A percentile compares a stretch with the other conserved stretches of the same genome.
These are phyloP conservation scores for Trichoplusia ni DNA, from an alignment of 1,140 invertebrate species.

Conservation along the genomic window DNA sequence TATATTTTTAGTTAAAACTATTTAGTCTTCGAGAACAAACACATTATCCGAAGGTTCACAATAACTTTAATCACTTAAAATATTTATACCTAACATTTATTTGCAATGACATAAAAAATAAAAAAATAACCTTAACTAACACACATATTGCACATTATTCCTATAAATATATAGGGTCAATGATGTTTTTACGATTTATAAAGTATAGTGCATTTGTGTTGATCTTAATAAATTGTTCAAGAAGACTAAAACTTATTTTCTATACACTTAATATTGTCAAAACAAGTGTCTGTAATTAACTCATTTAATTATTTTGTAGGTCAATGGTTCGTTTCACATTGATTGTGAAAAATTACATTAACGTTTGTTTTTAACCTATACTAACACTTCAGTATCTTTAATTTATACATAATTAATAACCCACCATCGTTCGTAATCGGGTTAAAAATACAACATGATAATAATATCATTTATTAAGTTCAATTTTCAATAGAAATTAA, in stretches of 20 bases:
- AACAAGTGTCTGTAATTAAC: too few relatives aligned
- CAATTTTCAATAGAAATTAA: too few relatives aligned
- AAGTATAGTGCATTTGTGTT: not conserved
- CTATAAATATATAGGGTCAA: too few relatives aligned
- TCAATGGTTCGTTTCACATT: too few relatives aligned
- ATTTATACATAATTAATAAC: too few relatives aligned
- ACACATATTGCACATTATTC: conserved; percentile 12
- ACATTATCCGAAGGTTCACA: not conserved
- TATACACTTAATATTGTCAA: conserved; percentile 43
- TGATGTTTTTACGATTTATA: not conserved
- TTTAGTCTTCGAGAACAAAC: conserved; percentile 60
- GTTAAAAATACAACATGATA: too few relatives aligned
- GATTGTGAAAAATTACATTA: too few relatives aligned
- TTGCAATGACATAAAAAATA: conserved; percentile 18
- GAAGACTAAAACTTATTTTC: conserved; percentile 55
- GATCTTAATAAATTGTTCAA: conserved; percentile 40
- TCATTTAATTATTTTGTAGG: too few relatives aligned
- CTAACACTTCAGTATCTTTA: too few relatives aligned
- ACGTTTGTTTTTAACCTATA: too few relatives aligned
- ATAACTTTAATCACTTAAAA: not conserved
- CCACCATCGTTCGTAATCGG: too few relatives aligned
- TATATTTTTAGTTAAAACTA: conserved; percentile 44
- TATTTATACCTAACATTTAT: conserved; percentile 22
- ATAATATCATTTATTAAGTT: too few relatives aligned
- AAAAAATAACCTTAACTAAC: conserved; percentile 5